Evolutionary conservation across 2,797 vertebrate genomes (phyloP), one percentile per base, ranked within the genome.

Genomic region (Mormyrus proboscirostris): DNA sequence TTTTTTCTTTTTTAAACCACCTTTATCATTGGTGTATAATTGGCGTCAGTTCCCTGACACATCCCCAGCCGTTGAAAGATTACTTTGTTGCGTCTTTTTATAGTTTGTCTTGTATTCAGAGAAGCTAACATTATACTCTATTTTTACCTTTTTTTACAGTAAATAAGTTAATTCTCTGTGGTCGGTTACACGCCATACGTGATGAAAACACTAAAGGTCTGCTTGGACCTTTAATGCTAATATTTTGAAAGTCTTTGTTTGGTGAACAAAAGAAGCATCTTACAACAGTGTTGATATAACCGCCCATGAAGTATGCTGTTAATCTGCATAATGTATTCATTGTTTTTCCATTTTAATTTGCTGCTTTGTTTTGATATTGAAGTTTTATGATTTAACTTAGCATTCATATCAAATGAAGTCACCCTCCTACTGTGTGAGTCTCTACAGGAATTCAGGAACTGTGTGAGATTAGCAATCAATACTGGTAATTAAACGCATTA

Each of bases 371-470:
- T 89, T 86, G 16, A 86, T 89, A 51, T 86, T 14, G 16, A 57
- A 89, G 47, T 86, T 89, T 89, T 49, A 44, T 59, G 9, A 89
- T 89, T 86, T 89, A 33, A 89, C 89, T 76, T 86, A 4, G 49
- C 89, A 87, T 87, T 86, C 73, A 59, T 89, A 83, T 89, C 88
- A 89, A 89, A 62, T 89, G 62, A 76, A 89, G 69, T 65, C 89
- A 16, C 59, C 89, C 84, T 89, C 89, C 89, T 86, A 87, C 57
- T 86, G 89, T 87, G 83, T 57, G 51, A 50, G 12, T 87, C 89
- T 86, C 89, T 73, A 76, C 89, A 89, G 84, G 89, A 89, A 89
- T 86, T 89, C 84, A 76, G 89, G 89, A 87, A 76, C 57, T 51
- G 29, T 62, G 29, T 10, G 16, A 87, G 88, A 86, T 87, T 69